Evolutionary conservation across 2,113 vertebrate species (phyloP).

Genomic region (Lepus timidus): DNA sequence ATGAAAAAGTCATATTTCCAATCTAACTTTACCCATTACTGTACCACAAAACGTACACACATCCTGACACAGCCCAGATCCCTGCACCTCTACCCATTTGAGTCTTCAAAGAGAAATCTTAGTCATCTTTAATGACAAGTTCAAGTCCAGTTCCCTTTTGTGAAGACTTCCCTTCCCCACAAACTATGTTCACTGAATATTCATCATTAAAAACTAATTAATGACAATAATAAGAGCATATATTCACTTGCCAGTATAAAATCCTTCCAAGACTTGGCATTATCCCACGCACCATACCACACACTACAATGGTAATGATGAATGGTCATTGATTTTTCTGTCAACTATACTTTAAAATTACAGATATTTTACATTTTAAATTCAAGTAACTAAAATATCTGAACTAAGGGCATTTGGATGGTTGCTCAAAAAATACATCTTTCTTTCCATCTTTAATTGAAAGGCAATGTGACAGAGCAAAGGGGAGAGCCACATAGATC

Average conservation of each 20-base stretch:
- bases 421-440: no score
- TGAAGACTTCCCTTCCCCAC: neutral
- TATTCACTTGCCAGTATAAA: conserved; percentile 20
- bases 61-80: neutral
- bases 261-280: neutral
- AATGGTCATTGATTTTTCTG: conserved; percentile 27
- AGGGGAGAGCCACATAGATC: no score
- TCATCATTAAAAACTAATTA: conserved; percentile 14
- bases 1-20: neutral
- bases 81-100: neutral
- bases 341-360: neutral
- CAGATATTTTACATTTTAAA: neutral
- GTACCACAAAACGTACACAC: neutral
- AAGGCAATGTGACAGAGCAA: no score
- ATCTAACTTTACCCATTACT: neutral
- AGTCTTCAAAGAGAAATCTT: conserved; percentile 10
- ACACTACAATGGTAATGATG: neutral
- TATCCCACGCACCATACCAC: neutral
- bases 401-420: conserved; percentile 12
- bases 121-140: neutral
- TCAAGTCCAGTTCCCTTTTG: neutral
- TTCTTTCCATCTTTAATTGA: no score
- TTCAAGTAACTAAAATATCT: conserved; percentile 30
- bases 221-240: neutral
- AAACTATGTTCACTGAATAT: neutral